Evolutionary conservation across 2,113 vertebrate genomes (phyloP).

Genomic region (Takifugu flavidus): DNA sequence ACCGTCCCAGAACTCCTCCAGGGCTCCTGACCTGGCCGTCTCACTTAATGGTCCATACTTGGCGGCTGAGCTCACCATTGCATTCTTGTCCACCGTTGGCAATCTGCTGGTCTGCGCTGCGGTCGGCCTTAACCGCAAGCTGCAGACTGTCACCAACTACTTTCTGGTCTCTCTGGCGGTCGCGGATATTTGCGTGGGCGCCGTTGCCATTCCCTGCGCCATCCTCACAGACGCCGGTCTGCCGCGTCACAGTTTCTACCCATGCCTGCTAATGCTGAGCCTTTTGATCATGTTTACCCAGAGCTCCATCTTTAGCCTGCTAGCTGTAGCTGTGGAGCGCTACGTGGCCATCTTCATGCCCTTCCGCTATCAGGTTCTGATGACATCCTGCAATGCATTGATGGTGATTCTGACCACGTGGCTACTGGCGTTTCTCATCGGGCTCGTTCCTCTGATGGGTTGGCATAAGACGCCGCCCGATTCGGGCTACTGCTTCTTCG

Average conservation of each 20-base stretch:
- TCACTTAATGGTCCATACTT: slow-evolving; percentile 68
- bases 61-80: slow-evolving; percentile 70
- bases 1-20: slow-evolving; percentile 7
- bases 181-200: slow-evolving; percentile 75
- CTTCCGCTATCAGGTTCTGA: slow-evolving; percentile 69
- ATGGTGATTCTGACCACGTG: slow-evolving; percentile 69
- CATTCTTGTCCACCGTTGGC: slow-evolving; percentile 65
- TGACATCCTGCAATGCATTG: slow-evolving; percentile 70
- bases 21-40: neutral
- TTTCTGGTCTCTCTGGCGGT: slow-evolving; percentile 77
- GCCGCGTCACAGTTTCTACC: slow-evolving; percentile 65
- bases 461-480: slow-evolving; percentile 61
- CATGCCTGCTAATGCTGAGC: slow-evolving; percentile 77
- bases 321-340: slow-evolving; percentile 76
- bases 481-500: slow-evolving; percentile 66
- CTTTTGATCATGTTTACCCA: slow-evolving; percentile 78
- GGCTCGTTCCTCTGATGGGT: slow-evolving; percentile 71
- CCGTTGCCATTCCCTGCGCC: slow-evolving; percentile 76
- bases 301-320: slow-evolving; percentile 78
- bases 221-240: slow-evolving; percentile 73
- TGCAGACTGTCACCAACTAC: slow-evolving; percentile 78
- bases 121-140: slow-evolving; percentile 68
- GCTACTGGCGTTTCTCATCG: slow-evolving; percentile 66
- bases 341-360: slow-evolving; percentile 79
- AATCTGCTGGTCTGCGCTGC: slow-evolving; percentile 74